Evolutionary conservation across 2,888 invertebrate species (phyloP), one percentile per base, ranked within the genome.

Genomic region (Argynnis bischoffii): DNA sequence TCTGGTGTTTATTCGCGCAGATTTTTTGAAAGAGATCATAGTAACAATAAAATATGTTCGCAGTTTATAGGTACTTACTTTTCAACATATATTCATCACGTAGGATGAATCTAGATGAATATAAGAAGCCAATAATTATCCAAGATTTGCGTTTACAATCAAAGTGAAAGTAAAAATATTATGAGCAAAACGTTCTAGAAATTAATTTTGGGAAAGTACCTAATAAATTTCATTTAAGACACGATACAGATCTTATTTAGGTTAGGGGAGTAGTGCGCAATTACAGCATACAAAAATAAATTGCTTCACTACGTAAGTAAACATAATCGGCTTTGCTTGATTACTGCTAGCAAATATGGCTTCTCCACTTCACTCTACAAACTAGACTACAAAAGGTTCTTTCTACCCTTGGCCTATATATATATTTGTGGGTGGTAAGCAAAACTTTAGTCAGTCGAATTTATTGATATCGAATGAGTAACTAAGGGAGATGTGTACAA

Each of bases 391-490:
- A 57, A 57, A 46, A 60, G 47, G 47, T 46, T 53, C 51, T 26
- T 46, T 53, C 51, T 26, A 31, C 18, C 69, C 69, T 66, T 66
- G 66, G 55, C 69, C 69, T 16, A 69, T 61, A 69, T 69, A 69
- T 69, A 47, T 6, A 15, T 50, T 53, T 53, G 54, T 59, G 47
- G 54, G 53, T 41, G 14, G 8, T 21, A 35, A 31, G 61, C 61
- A 50, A 51, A 51, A 51, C 15, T 35, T 53, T 3, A 53, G 51
- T 51, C 51, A 15, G 35, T 61, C 51, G 16, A 16, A 8, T 21
- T 18, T 50, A 14, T 31, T 26, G 11, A 50, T n/a, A 6, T 60
- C n/a, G n/a, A n/a, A 18, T 47, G 13, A 13, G 6, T 60, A n/a
- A n/a, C 3, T 50, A n/a, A 16, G 2, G 8, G n/a, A 31, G n/a